These are phyloP conservation scores for Pongo pygmaeus DNA, from an alignment of 2,113 vertebrate genomes.

Conservation along the genomic window DNA sequence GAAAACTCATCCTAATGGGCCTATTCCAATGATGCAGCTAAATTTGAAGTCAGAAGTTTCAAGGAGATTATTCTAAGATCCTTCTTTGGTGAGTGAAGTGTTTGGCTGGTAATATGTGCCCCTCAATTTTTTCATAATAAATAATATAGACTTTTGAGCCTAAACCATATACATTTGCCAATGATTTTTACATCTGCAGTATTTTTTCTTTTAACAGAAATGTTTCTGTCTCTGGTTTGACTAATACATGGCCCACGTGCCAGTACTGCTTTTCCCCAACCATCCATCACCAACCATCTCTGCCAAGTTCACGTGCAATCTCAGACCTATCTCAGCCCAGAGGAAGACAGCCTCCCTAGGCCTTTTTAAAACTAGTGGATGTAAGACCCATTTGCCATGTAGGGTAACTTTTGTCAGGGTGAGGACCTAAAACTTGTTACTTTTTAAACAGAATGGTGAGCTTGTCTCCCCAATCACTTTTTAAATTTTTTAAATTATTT, in stretches of 20 bases:
- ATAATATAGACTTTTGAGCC: background rate
- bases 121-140: conserved; percentile 15
- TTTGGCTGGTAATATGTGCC: background rate
- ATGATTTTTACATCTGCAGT: background rate
- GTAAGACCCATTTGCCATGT: background rate
- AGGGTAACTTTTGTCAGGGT: background rate
- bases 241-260: background rate
- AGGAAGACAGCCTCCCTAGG: background rate
- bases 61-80: background rate
- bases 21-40: conserved; percentile 27
- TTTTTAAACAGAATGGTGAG: background rate
- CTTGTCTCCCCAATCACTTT: background rate
- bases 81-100: background rate
- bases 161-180: background rate
- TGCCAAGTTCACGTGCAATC: background rate
- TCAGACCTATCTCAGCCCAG: background rate
- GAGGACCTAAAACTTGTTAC: background rate
- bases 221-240: background rate
- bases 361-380: background rate
- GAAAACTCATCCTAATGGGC: background rate
- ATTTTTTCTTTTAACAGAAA: conserved; percentile 36
- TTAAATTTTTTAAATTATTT: too few relatives aligned
- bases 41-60: conserved; percentile 28
- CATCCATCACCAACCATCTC: background rate
- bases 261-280: background rate